Evolutionary conservation across 2,113 vertebrate species (phyloP), one percentile per base, ranked within the genome.

Genomic region (Protobothrops mucrosquamatus): DNA sequence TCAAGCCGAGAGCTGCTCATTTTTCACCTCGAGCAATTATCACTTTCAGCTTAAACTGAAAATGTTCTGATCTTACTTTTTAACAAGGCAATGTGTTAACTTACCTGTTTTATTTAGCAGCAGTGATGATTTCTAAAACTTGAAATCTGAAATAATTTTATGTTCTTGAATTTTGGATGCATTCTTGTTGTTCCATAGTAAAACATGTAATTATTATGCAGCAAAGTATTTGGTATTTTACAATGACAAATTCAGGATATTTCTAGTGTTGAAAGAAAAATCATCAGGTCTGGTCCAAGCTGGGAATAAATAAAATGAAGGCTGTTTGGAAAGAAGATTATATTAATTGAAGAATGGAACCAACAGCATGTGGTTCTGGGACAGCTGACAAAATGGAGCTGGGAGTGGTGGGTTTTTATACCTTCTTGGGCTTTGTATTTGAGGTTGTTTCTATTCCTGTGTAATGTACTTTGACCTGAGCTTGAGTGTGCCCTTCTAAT

Each of bases 211-310:
- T 93, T 91, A 57, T 87, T 39, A 15, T 69, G 64, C 4, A 0
- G 4, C 92, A 10, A 93, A 92, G 1, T 23, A 14, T 93, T 88
- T 91, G 85, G 0, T 6, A 48, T 92, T 94, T 90, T 29, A 91
- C 88, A 87, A 88, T 88, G 94, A 93, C 91, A 43, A 0, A 88
- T 74, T 81, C 11, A 55, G 89, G 90, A 55, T 91, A 87, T 93
- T 91, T 85, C 91, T 43, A 51, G 48, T 51, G 48, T 51, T 51
- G 48, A 51, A 10, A 51, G 48, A 51, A 51, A 51, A 51, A 51
- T 51, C 8, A 51, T 51, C 48, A 51, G 48, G 48, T 51, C 48
- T 8, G 7, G 48, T 51, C 48, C 48, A 51, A 51, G 48, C 48
- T 51, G 48, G 48, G 8, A 51, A 9, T 51, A 51, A 51, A 51